Percentiles rank a stretch among this genome's conserved stretches.
These are phyloP conservation scores for Isoperla grammatica DNA, from an alignment of 2,888 invertebrate genomes.

Conservation along the genomic window DNA sequence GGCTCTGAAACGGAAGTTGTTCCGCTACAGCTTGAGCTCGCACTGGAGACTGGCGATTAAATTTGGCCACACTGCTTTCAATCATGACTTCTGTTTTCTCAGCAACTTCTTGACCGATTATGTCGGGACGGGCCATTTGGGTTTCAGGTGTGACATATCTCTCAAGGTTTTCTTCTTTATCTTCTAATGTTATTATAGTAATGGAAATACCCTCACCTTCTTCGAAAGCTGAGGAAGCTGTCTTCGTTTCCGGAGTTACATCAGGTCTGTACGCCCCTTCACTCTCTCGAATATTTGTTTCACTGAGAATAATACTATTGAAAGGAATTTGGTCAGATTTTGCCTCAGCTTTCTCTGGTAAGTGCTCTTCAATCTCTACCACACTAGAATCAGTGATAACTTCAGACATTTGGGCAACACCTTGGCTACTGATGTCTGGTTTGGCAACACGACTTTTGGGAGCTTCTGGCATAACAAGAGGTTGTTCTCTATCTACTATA, in stretches of 20 bases:
- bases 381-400: constrained; percentile 47
- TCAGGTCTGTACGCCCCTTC: constrained; percentile 47
- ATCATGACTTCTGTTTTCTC: constrained; percentile 47
- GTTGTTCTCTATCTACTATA: constrained; percentile 46
- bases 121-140: constrained; percentile 45
- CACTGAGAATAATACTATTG: constrained; percentile 52
- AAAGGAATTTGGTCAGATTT: constrained; percentile 48
- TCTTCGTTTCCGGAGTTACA: constrained; percentile 45
- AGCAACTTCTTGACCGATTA: constrained; percentile 50
- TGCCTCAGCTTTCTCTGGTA: constrained; percentile 42
- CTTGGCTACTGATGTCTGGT: constrained; percentile 48
- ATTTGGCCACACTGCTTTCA: constrained; percentile 44
- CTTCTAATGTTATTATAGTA: constrained; percentile 39
- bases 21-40: constrained; percentile 43
- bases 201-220: constrained; percentile 36
- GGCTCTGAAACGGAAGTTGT: constrained; percentile 50
- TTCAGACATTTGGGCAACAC: constrained; percentile 56
- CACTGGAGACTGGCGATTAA: constrained; percentile 48
- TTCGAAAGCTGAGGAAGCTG: constrained; percentile 44
- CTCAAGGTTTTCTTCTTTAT: constrained; percentile 37
- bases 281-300: constrained; percentile 53
- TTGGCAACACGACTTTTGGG: constrained; percentile 49
- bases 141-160: constrained; percentile 42
- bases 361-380: constrained; percentile 31
- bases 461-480: constrained; percentile 41